A percentile compares a stretch with the other conserved stretches of the same genome.
These are phyloP conservation scores for Orthosia cruda DNA, from an alignment of 2,888 invertebrate species.

Conservation along the genomic window DNA sequence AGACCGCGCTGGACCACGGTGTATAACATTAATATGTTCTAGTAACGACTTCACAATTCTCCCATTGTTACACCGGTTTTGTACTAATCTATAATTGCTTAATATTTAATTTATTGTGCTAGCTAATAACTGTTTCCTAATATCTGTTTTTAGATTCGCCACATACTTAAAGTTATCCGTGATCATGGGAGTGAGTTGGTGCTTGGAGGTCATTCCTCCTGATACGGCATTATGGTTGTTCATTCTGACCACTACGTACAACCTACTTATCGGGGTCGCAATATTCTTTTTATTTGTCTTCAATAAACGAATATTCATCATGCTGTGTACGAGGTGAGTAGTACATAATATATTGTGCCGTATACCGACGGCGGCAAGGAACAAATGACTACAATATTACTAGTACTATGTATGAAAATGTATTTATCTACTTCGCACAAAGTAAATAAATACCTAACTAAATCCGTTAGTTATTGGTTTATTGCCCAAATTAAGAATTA, in stretches of 20 bases:
- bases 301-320: conserved; percentile 65
- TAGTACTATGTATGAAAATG: not conserved
- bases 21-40: not conserved
- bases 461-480: too few relatives aligned
- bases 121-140: not conserved
- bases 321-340: conserved; percentile 71
- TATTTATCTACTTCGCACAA: too few relatives aligned
- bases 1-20: too few relatives aligned
- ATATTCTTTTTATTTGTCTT: conserved; percentile 77
- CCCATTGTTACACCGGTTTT: not conserved
- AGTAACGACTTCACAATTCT: not conserved
- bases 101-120: not conserved
- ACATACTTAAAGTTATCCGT: conserved; percentile 73
- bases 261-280: conserved; percentile 70
- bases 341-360: not conserved
- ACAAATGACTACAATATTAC: too few relatives aligned
- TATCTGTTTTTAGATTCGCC: conserved; percentile 64
- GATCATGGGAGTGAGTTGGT: conserved; percentile 77
- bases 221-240: conserved; percentile 8
- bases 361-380: too few relatives aligned
- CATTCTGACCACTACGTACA: conserved; percentile 66
- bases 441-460: too few relatives aligned
- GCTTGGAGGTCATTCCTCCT: conserved; percentile 67
- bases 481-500: too few relatives aligned
- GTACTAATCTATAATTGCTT: not conserved